A percentile compares a stretch with the other conserved stretches of the same genome.
Conservation (phyloP, 2,888 invertebrate species). For the Phortica okadai region DNA sequence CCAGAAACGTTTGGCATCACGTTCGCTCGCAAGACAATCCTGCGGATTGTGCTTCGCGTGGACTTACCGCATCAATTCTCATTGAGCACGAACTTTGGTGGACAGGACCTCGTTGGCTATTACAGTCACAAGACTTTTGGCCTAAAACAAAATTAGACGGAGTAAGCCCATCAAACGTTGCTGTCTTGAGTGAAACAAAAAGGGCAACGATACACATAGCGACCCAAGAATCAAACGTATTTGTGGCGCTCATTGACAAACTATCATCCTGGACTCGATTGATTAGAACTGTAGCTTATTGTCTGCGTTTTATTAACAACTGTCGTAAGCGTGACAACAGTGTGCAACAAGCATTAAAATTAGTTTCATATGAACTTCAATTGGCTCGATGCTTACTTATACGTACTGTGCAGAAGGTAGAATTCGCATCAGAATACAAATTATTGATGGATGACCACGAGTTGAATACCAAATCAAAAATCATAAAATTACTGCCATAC, state of each 20-base stretch:
- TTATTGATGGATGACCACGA: not conserved
- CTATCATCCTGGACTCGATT: not conserved
- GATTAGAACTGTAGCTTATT: conserved; percentile 24
- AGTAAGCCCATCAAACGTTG: not conserved
- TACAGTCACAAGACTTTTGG: conserved; percentile 20
- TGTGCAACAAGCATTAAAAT: not conserved
- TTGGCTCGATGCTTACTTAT: not conserved
- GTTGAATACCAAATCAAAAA: not conserved
- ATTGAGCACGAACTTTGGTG: conserved; percentile 44
- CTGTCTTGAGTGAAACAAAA: not conserved
- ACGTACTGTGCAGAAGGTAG: not conserved
- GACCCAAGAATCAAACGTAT: not conserved
- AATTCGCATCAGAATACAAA: not conserved
- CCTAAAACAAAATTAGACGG: conserved; percentile 17
- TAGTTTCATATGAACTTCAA: not conserved
- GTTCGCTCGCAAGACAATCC: conserved; percentile 41
- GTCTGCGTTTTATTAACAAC: conserved; percentile 30
- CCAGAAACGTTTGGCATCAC: conserved; percentile 40
- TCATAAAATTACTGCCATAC: not conserved
- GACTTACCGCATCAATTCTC: conserved; percentile 39
- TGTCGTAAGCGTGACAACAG: not conserved
- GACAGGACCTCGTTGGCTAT: conserved; percentile 45
- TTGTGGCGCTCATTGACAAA: not conserved
- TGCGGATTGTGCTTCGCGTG: conserved; percentile 51
- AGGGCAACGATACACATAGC: not conserved